Conservation (phyloP, 2,888 invertebrate species). For the Salpingus planirostris region DNA sequence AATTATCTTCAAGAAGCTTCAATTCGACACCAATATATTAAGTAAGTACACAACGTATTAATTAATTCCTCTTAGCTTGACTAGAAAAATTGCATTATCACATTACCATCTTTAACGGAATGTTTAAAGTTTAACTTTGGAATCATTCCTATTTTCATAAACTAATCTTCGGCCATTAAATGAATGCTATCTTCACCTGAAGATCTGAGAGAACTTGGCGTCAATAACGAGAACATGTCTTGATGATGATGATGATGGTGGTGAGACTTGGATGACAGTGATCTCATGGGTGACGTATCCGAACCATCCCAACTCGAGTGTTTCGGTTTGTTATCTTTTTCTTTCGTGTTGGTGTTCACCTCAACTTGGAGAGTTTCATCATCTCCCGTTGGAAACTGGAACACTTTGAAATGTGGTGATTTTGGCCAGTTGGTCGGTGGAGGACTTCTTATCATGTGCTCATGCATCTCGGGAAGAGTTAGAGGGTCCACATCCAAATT, state of each 20-base stretch:
- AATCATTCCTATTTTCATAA: slow-evolving; percentile 27
- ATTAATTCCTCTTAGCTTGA: slow-evolving; percentile 4
- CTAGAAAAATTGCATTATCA: slow-evolving; percentile 15
- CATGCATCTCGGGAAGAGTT: slow-evolving; percentile 69
- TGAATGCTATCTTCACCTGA: slow-evolving; percentile 48
- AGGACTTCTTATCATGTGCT: slow-evolving; percentile 74
- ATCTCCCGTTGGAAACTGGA: slow-evolving; percentile 47
- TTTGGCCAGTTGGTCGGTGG: slow-evolving; percentile 71
- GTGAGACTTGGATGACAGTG: slow-evolving; percentile 25
- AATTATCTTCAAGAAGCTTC: too few relatives aligned
- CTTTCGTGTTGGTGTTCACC: slow-evolving; percentile 34
- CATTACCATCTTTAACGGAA: slow-evolving; percentile 14
- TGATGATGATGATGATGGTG: slow-evolving; percentile 42
- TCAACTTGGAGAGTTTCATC: slow-evolving; percentile 40
- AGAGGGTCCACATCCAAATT: slow-evolving; percentile 60
- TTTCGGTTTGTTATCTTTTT: slow-evolving; percentile 27
- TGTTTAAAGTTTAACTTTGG: slow-evolving; percentile 13
- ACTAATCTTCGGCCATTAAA: slow-evolving; percentile 42
- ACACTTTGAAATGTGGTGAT: slow-evolving; percentile 47
- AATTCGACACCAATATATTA: too few relatives aligned
- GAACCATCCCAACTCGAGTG: slow-evolving; percentile 35
- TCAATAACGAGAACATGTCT: slow-evolving; percentile 46
- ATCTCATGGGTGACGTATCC: slow-evolving; percentile 31
- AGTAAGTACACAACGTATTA: too few relatives aligned
- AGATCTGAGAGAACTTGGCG: slow-evolving; percentile 46